These are phyloP conservation scores for Hanleya hanleyi DNA, from an alignment of 2,888 invertebrate species.

Conservation along the genomic window DNA sequence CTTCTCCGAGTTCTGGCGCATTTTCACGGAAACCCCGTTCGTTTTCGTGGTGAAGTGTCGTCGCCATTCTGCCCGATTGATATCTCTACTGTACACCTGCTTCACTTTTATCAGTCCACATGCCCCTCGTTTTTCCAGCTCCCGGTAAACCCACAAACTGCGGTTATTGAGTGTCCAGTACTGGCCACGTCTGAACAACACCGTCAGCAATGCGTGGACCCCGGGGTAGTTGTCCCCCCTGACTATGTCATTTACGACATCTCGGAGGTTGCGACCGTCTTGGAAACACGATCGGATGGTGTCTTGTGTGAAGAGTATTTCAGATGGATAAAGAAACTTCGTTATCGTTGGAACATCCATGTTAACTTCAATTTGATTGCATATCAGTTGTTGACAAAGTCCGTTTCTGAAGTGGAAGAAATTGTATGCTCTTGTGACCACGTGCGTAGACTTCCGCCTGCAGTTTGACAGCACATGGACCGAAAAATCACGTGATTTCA, in stretches of 20 bases:
- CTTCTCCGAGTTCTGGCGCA: no score
- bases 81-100: background rate
- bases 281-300: background rate
- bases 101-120: background rate
- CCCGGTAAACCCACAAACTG: background rate
- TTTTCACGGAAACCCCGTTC: background rate
- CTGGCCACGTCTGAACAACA: background rate
- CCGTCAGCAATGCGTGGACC: background rate
- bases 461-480: no score
- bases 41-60: background rate
- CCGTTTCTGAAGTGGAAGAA: no score
- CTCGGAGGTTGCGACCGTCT: background rate
- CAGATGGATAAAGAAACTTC: background rate
- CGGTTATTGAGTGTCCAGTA: background rate
- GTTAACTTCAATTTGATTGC: no score
- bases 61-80: background rate
- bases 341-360: no score
- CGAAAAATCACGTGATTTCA: no score
- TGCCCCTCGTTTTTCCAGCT: background rate
- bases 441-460: no score
- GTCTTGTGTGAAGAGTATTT: background rate
- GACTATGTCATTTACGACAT: background rate
- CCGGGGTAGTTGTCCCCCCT: no score
- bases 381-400: no score
- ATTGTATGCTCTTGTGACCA: no score